Evolutionary conservation across 1,140 invertebrate genomes (phyloP).

Genomic region (Nephila pilipes): DNA sequence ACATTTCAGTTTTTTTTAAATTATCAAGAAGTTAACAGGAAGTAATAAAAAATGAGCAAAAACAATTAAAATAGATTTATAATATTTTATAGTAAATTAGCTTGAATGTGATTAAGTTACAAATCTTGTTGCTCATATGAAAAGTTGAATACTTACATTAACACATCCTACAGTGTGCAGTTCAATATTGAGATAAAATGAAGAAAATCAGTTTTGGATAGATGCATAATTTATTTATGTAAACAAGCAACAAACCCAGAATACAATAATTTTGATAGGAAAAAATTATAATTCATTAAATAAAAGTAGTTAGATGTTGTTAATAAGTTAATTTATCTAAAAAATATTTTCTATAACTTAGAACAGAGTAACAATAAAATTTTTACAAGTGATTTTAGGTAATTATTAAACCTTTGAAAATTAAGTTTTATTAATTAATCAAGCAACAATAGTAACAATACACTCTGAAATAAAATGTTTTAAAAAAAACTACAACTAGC

Average conservation of each 20-base stretch:
- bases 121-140: slow-evolving; percentile 61
- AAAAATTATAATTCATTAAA: background rate
- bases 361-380: too few relatives aligned
- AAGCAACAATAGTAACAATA: too few relatives aligned
- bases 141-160: slow-evolving; percentile 74
- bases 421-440: too few relatives aligned
- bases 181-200: slow-evolving; percentile 72
- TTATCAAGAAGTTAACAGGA: too few relatives aligned
- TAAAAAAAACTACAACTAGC: too few relatives aligned
- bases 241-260: slow-evolving; percentile 33
- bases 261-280: slow-evolving; percentile 11
- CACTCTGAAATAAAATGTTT: too few relatives aligned
- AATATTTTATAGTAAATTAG: background rate
- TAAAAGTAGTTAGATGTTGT: background rate
- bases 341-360: too few relatives aligned
- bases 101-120: slow-evolving; percentile 23
- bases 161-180: slow-evolving; percentile 66
- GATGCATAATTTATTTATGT: slow-evolving; percentile 34
- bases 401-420: too few relatives aligned
- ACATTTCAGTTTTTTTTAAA: too few relatives aligned
- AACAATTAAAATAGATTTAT: too few relatives aligned
- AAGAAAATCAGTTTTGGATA: slow-evolving; percentile 58
- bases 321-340: background rate
- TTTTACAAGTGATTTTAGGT: too few relatives aligned
- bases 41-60: slow-evolving; percentile 41